phyloP scores from a whole-genome alignment of 2,113 vertebrate genomes.

The Peromyscus leucopus region DNA sequence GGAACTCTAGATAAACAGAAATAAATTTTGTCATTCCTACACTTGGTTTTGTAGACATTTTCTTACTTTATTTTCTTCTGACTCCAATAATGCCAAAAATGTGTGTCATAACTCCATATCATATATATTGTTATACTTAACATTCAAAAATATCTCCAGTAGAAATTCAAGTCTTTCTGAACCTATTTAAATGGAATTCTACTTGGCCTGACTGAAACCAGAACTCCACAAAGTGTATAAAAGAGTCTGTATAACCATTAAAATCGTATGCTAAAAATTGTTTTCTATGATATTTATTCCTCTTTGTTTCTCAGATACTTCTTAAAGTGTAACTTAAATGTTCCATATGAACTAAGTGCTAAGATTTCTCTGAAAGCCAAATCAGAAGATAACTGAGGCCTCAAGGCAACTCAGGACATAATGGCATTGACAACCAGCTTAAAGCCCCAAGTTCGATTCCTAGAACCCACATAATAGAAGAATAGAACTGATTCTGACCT shows the following conservation, averaged over 20 bases:
- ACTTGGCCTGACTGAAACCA: not conserved
- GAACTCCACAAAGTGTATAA: conserved; percentile 6
- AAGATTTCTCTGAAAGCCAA: not conserved
- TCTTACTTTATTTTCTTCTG: conserved; percentile 22
- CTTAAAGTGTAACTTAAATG: conserved; percentile 14
- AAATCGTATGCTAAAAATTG: conserved; percentile 9
- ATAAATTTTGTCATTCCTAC: not conserved
- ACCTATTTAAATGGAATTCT: not conserved
- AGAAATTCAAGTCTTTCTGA: conserved; percentile 8
- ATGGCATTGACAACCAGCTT: not conserved
- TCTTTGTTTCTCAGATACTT: conserved; percentile 11
- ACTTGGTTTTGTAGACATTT: not conserved
- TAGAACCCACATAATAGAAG: not conserved
- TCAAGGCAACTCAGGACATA: not conserved
- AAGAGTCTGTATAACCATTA: conserved; percentile 24
- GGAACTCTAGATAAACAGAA: conserved; percentile 22
- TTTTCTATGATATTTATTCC: not conserved
- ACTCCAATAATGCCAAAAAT: not conserved
- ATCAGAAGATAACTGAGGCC: not conserved
- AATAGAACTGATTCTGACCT: not conserved
- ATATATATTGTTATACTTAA: conserved; percentile 17
- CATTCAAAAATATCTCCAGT: conserved; percentile 23
- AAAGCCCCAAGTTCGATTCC: not conserved
- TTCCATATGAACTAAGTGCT: not conserved
- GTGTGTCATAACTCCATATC: not conserved